Evolutionary conservation across 2,797 vertebrate species (phyloP).

Genomic region (Hemibagrus guttatus): DNA sequence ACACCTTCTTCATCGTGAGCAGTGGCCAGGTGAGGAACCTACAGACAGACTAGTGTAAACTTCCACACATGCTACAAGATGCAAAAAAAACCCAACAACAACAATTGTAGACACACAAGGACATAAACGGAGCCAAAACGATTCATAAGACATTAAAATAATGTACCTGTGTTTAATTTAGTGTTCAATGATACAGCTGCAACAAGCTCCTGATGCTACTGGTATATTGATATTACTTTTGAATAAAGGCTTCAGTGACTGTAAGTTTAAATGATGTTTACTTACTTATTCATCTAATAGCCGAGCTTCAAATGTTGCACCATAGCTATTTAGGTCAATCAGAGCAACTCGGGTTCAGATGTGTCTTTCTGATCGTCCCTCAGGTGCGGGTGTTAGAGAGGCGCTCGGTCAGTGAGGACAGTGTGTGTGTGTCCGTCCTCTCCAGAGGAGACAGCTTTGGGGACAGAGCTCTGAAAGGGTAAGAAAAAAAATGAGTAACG

Average conservation of each 20-base stretch:
- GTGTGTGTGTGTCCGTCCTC: constrained; percentile 63
- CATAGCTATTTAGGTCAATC: background rate
- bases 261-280: background rate
- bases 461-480: constrained; percentile 74
- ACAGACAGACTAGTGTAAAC: background rate
- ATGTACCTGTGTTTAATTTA: background rate
- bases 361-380: constrained; percentile 27
- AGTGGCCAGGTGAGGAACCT: constrained; percentile 72
- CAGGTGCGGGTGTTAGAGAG: constrained; percentile 76
- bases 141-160: background rate
- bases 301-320: background rate
- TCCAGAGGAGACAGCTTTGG: constrained; percentile 74
- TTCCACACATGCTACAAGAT: background rate
- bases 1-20: constrained; percentile 75
- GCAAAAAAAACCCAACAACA: too few relatives aligned
- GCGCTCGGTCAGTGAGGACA: constrained; percentile 64
- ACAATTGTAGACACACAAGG: background rate
- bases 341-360: background rate
- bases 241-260: too few relatives aligned
- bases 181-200: too few relatives aligned
- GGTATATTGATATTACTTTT: too few relatives aligned
- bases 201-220: too few relatives aligned
- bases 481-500: constrained; percentile 23
- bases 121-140: background rate
- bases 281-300: background rate